Conservation (phyloP, 2,113 vertebrate genomes). For the Calypte anna region DNA sequence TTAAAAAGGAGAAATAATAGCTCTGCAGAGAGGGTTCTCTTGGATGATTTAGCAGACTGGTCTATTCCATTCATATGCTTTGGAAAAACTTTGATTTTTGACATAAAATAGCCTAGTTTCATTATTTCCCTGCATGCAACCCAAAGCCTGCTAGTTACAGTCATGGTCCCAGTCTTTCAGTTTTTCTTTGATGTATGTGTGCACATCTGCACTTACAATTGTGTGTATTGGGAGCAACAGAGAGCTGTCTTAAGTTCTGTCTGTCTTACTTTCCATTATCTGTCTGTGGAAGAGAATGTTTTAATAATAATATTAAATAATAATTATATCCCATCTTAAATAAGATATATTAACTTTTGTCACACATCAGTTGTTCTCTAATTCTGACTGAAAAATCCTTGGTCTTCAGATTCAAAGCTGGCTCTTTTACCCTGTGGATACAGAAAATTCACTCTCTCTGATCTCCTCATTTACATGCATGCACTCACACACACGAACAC, state of each 20-base stretch:
- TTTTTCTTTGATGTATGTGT: neutral
- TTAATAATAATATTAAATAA: neutral
- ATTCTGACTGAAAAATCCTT: neutral
- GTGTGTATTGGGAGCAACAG: rapidly evolving
- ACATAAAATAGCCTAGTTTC: neutral
- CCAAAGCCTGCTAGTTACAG: neutral
- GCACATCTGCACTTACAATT: rapidly evolving
- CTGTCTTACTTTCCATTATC: neutral
- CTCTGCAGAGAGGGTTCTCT: constrained; percentile 1
- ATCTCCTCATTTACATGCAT: neutral
- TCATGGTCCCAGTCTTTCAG: neutral
- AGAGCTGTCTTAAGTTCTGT: neutral
- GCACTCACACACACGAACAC: neutral
- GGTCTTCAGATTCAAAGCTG: neutral
- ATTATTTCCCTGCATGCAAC: neutral
- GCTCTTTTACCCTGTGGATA: neutral
- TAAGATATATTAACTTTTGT: neutral
- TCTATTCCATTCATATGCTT: constrained; percentile 8
- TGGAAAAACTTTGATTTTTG: constrained; percentile 9
- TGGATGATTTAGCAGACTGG: constrained; percentile 15
- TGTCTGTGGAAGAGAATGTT: neutral
- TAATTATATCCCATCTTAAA: neutral
- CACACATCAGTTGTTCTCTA: neutral
- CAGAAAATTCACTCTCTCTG: neutral
- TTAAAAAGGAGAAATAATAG: constrained; percentile 48